Base-by-base conservation (phyloP, 2,888 invertebrate genomes). In the Nebria salina region DNA sequence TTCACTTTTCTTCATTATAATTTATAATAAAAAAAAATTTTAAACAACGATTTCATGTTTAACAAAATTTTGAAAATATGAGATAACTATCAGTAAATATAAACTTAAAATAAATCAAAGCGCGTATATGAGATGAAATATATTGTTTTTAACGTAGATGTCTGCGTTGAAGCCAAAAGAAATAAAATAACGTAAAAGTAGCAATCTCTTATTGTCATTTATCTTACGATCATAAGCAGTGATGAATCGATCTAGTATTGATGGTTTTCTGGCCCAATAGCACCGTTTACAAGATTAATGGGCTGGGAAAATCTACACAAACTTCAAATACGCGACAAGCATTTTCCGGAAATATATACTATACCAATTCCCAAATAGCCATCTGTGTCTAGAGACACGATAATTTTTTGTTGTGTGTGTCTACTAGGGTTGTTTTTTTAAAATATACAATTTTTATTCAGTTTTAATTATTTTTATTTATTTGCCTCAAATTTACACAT, bases 141-240 rank as follows among this genome's bases (percentile, higher is more conserved):
- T 54, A 54, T 54, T 54, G 54, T 54, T 54, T 54, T 7, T 54
- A 54, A 54, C 54, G 6, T 54, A 54, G 13, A 54, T 54, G 54
- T 54, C 54, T 54, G 54, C 54, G 54, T 54, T 13, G 54, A 54
- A 11, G 54, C 54, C 54, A 54, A 54, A 11, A 13, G 54, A 54
- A 54, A 54, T 13, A 54, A 54, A 54, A 54, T 54, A 54, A 13
- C 54, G 54, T 13, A 54, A 54, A 54, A 54, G 11, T 54, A 54
- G 68, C 68, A 68, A 68, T 68, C 68, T 68, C 20, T 68, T 68
- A 25, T 68, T 68, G 20, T 68, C 25, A 25, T 68, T 54, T 25
- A 68, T 25, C 68, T 68, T 25, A 15, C 25, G 25, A 25, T 68
- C 25, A 68, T 68, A 15, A 25, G 25, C 20, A 68, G 15, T 68